These are phyloP conservation scores for Rhabdornis inornatus DNA, from an alignment of 2,113 vertebrate species.

Conservation along the genomic window DNA sequence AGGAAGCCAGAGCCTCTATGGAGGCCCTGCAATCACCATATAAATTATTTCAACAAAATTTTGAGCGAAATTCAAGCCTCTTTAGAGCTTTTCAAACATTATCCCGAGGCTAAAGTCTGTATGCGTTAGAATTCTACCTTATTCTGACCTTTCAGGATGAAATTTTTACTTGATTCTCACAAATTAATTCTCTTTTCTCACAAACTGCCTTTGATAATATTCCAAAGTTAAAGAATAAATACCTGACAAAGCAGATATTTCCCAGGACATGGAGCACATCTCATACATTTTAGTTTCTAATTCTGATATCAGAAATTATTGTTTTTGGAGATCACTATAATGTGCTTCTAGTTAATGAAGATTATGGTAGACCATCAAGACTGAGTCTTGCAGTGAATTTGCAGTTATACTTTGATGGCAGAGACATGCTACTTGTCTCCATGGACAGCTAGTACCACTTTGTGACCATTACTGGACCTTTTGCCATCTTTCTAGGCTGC, in stretches of 20 bases:
- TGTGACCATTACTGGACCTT: background rate
- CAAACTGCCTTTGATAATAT: background rate
- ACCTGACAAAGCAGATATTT: background rate
- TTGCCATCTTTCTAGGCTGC: background rate
- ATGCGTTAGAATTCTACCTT: background rate
- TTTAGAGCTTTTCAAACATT: slow-evolving; percentile 21
- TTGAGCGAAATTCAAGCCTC: background rate
- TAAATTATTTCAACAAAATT: background rate
- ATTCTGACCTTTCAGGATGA: background rate
- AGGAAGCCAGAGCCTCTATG: background rate
- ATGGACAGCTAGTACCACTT: background rate
- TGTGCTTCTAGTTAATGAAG: background rate
- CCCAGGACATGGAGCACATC: background rate
- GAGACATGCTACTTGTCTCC: background rate
- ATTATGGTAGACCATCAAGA: background rate
- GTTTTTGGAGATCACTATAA: background rate
- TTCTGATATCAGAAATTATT: background rate
- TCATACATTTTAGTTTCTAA: background rate
- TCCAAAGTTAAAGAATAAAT: background rate
- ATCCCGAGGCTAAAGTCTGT: background rate
- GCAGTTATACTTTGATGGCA: background rate
- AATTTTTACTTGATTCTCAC: background rate
- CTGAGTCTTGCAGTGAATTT: background rate
- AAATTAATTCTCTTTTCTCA: background rate
- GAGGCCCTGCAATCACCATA: background rate